Evolutionary conservation across 2,888 invertebrate genomes (phyloP), one percentile per base, ranked within the genome.

Genomic region (Sminthurinus aureus): DNA sequence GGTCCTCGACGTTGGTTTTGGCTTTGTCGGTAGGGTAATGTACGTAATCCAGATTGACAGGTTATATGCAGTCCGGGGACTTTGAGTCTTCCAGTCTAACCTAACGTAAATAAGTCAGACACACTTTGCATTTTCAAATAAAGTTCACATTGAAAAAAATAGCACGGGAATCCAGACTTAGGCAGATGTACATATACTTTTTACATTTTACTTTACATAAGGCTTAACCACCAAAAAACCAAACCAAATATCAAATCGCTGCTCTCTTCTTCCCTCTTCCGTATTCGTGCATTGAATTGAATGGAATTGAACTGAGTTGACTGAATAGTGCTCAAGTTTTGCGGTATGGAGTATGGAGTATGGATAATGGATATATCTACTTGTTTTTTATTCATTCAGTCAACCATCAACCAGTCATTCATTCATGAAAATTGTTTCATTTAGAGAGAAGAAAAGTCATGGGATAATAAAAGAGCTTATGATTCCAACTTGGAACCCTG

Each of bases 31-130:
- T 84, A 58, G 67, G 67, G 67, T 86, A 38, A 38, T 38, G 38
- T 38, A 38, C 38, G 38, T 38, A 87, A 87, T 86, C 86, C 84
- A 83, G 83, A 87, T 86, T 87, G 87, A 87, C 87, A 87, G 86
- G 83, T 77, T 78, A 66, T 77, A 73, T 77, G 82, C 69, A 76
- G 82, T 76, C 50, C 15, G 76, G 26, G 77, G 76, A 58, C 26
- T 78, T 64, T 50, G 12, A 38, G 38, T 38, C 38, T n/a, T 64
- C 3, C 3, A 69, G 69, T 69, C 69, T 22, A 22, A 69, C 0
- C 24, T 71, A 71, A 78, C 58, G 26, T 52, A 51, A 77, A 52
- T 18, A 15, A 77, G 77, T 51, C 76, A 76, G 78, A 64, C 78
- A 64, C 78, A 52, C 78, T 78, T 71, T 71, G 71, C 71, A 71